phyloP scores from a whole-genome alignment of 92 coral and sea anemone species.

The Palythoa grandiflora region DNA sequence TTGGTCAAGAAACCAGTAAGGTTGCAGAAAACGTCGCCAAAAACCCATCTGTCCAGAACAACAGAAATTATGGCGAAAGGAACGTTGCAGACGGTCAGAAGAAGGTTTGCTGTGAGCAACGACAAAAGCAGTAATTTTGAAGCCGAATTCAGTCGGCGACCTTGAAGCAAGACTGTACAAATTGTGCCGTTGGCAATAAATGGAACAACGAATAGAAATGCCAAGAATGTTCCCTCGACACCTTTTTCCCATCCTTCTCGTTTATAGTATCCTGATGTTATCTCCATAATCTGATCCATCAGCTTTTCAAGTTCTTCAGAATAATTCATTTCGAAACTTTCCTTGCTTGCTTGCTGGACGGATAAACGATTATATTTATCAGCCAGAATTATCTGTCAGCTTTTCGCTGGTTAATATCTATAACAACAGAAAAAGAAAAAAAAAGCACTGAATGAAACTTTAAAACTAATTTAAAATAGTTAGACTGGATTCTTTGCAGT shows the following conservation, averaged over 20 bases:
- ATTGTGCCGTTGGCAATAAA: slow-evolving; percentile 79
- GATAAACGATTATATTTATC: neutral
- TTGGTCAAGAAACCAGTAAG: slow-evolving; percentile 75
- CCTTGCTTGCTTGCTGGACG: neutral
- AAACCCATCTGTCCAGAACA: slow-evolving; percentile 85
- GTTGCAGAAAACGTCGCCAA: slow-evolving; percentile 79
- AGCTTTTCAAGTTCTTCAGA: neutral
- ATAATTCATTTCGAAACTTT: slow-evolving; percentile 14
- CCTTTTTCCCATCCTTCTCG: slow-evolving; percentile 61
- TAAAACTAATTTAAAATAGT: neutral
- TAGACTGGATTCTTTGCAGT: neutral
- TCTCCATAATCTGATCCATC: neutral
- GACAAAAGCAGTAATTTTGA: slow-evolving; percentile 75
- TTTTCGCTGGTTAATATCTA: neutral
- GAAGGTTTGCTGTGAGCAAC: slow-evolving; percentile 69
- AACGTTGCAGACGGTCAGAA: slow-evolving; percentile 62
- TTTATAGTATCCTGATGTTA: neutral
- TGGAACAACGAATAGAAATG: slow-evolving; percentile 69
- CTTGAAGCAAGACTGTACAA: slow-evolving; percentile 66
- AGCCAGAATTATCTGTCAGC: neutral
- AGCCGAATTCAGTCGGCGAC: slow-evolving; percentile 72
- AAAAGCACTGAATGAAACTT: neutral
- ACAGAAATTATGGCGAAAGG: slow-evolving; percentile 81
- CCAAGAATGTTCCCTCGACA: slow-evolving; percentile 67
- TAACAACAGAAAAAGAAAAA: neutral